Evolutionary conservation across 2,888 invertebrate genomes (phyloP).

Genomic region (Didymodactylos carnosus): DNA sequence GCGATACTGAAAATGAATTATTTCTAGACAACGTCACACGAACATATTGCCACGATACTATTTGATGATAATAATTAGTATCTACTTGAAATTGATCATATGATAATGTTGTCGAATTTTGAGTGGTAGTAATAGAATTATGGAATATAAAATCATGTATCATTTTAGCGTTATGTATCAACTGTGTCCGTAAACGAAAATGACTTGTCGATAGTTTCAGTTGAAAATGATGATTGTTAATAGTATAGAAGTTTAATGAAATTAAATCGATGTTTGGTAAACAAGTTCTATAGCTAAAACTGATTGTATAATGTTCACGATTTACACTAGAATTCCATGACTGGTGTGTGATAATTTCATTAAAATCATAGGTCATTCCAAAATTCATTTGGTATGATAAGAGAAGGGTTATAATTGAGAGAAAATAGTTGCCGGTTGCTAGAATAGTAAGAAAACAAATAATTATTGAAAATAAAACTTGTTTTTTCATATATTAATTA

Average conservation of each 20-base stretch:
- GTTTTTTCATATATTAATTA: no score
- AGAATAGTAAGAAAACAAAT: no score
- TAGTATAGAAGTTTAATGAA: neutral
- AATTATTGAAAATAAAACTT: no score
- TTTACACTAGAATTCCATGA: no score
- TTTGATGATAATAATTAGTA: neutral
- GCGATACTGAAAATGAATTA: neutral
- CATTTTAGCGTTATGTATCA: neutral
- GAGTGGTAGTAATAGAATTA: neutral
- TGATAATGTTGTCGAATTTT: neutral
- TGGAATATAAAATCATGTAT: neutral
- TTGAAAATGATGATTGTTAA: neutral
- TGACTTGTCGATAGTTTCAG: neutral
- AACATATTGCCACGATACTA: neutral
- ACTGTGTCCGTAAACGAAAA: neutral
- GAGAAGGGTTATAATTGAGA: no score
- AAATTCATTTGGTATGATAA: no score
- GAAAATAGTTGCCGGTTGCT: no score
- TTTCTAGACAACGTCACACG: neutral
- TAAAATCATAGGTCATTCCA: no score
- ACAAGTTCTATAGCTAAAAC: neutral
- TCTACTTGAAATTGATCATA: neutral
- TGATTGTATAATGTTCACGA: no score
- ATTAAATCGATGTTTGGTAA: constrained; percentile 1
- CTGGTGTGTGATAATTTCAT: no score